phyloP scores from a whole-genome alignment of 2,113 vertebrate species.

The sheep (Ovis aries) region DNA sequence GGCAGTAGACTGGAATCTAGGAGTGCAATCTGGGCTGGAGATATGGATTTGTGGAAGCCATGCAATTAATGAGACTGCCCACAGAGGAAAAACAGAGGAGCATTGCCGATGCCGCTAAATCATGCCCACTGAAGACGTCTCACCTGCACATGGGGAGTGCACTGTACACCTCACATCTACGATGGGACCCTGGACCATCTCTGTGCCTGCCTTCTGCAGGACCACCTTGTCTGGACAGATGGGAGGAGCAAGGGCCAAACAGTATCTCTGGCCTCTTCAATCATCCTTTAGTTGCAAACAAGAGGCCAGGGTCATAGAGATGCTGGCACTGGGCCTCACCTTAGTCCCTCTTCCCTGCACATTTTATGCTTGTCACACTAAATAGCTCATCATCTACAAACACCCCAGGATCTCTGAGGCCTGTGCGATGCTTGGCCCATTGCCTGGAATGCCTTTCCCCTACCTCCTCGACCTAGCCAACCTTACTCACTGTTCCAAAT shows the following conservation, averaged over 20 bases:
- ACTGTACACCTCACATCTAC: neutral
- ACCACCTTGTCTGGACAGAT: neutral
- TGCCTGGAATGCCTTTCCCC: neutral
- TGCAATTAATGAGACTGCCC: slow-evolving; percentile 21
- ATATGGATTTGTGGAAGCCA: neutral
- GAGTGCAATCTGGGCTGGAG: neutral
- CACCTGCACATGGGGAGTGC: neutral
- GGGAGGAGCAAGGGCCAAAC: neutral
- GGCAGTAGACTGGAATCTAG: neutral
- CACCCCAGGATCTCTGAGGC: neutral
- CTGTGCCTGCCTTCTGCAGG: neutral
- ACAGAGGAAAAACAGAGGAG: neutral
- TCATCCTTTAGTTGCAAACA: neutral
- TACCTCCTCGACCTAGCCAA: neutral
- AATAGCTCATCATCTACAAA: neutral
- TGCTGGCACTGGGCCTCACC: neutral
- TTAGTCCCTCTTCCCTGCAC: neutral
- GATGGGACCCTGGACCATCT: neutral
- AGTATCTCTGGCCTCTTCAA: neutral
- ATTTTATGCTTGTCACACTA: neutral
- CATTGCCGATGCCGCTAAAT: neutral
- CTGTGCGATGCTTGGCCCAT: neutral
- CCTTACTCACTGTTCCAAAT: neutral
- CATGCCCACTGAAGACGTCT: neutral
- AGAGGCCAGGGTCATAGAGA: neutral